Percentiles rank a stretch among this genome's conserved stretches.
Conservation (phyloP, 92 coral and sea anemone species). For the Anthopleura xanthogrammica region DNA sequence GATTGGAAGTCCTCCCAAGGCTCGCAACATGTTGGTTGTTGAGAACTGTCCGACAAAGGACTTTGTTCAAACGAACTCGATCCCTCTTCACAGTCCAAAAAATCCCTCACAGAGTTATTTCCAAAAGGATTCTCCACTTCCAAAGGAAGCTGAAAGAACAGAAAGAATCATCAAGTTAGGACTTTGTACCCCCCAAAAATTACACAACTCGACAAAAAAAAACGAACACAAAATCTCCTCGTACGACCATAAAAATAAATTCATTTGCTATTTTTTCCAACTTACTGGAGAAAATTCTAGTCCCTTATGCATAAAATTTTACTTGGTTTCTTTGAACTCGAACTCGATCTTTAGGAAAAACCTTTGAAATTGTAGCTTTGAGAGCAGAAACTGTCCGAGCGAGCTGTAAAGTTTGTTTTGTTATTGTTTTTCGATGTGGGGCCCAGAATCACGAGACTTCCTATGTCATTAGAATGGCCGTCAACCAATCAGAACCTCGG, state of each 20-base stretch:
- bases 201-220: neutral
- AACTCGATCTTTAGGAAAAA: neutral
- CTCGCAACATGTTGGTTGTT: constrained; percentile 28
- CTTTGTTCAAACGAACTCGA: constrained; percentile 43
- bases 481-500: constrained; percentile 80
- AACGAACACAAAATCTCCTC: neutral
- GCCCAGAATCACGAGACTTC: constrained; percentile 95
- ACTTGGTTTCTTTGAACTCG: constrained; percentile 13
- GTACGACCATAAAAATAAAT: neutral
- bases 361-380: constrained; percentile 15
- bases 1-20: constrained; percentile 65
- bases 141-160: constrained; percentile 68
- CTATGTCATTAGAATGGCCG: constrained; percentile 59
- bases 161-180: constrained; percentile 10
- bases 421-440: constrained; percentile 93
- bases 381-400: constrained; percentile 32
- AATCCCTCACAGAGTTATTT: constrained; percentile 51
- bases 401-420: constrained; percentile 63
- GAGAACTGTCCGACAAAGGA: constrained; percentile 53
- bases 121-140: constrained; percentile 80
- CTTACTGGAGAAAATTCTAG: constrained; percentile 74
- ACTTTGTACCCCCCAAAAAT: neutral
- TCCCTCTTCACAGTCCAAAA: constrained; percentile 41
- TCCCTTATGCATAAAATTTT: constrained; percentile 76
- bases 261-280: constrained; percentile 15